A percentile compares a stretch with the other conserved stretches of the same genome.
These are phyloP conservation scores for Lasioglossum calceatum DNA, from an alignment of 2,888 invertebrate genomes.

Conservation along the genomic window DNA sequence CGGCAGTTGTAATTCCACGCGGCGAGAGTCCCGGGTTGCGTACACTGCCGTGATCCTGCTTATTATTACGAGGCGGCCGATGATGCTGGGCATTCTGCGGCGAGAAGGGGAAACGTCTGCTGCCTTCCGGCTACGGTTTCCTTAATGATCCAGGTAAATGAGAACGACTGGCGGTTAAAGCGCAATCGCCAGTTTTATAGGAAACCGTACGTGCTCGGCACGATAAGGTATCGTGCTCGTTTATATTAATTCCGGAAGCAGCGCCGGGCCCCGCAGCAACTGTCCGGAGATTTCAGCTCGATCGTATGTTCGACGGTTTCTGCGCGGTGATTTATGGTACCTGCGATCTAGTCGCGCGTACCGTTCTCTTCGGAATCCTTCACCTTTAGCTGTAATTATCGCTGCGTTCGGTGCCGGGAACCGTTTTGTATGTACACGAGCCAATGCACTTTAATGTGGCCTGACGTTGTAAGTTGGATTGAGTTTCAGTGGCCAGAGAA, in stretches of 20 bases:
- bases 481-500: not conserved
- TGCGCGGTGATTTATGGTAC: slow-evolving; percentile 28
- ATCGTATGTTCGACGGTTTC: slow-evolving; percentile 29
- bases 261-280: slow-evolving; percentile 21
- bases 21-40: not conserved
- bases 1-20: not conserved
- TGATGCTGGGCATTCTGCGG: slow-evolving; percentile 41
- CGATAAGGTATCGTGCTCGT: slow-evolving; percentile 75
- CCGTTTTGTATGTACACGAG: not conserved
- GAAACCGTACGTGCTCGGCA: slow-evolving; percentile 66
- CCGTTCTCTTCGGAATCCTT: not conserved
- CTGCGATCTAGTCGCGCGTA: not conserved
- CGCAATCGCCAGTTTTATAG: slow-evolving; percentile 76
- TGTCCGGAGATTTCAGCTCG: slow-evolving; percentile 34
- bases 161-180: slow-evolving; percentile 77
- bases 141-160: slow-evolving; percentile 76
- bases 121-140: slow-evolving; percentile 51
- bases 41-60: slow-evolving; percentile 38
- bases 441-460: not conserved
- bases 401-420: not conserved
- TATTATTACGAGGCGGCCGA: slow-evolving; percentile 63
- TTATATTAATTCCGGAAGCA: slow-evolving; percentile 59
- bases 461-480: not conserved
- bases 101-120: slow-evolving; percentile 29
- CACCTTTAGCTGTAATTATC: not conserved